Percentiles rank a stretch among this genome's conserved stretches.
phyloP scores from a whole-genome alignment of 2,113 vertebrate species.

The Nothoprocta pentlandii region DNA sequence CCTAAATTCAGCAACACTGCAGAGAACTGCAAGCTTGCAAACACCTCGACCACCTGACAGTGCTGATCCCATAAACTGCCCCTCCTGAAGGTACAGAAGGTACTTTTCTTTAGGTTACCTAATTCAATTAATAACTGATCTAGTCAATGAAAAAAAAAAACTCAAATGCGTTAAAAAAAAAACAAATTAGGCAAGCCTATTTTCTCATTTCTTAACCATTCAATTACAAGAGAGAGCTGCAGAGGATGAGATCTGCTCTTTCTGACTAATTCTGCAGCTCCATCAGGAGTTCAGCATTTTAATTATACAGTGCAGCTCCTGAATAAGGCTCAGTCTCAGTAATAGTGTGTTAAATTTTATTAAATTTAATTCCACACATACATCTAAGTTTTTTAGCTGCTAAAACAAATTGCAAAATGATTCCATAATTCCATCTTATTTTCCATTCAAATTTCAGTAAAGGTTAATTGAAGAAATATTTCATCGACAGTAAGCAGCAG shows the following conservation, averaged over 20 bases:
- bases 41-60: background rate
- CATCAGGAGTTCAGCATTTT: background rate
- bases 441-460: background rate
- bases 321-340: background rate
- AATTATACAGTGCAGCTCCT: background rate
- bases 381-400: background rate
- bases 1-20: background rate
- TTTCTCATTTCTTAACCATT: background rate
- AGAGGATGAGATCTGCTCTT: background rate
- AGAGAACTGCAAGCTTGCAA: background rate
- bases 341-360: background rate
- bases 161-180: background rate
- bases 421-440: background rate
- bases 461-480: background rate
- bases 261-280: background rate
- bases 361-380: background rate
- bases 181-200: background rate
- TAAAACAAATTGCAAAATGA: background rate
- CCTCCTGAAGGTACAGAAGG: background rate
- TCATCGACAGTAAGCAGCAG: background rate
- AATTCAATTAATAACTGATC: background rate
- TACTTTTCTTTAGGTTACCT: background rate
- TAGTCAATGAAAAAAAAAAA: background rate
- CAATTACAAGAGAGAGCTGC: background rate
- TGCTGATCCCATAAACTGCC: background rate